These are phyloP conservation scores for Limnodromus scolopaceus DNA, from an alignment of 2,797 vertebrate genomes.

Conservation along the genomic window DNA sequence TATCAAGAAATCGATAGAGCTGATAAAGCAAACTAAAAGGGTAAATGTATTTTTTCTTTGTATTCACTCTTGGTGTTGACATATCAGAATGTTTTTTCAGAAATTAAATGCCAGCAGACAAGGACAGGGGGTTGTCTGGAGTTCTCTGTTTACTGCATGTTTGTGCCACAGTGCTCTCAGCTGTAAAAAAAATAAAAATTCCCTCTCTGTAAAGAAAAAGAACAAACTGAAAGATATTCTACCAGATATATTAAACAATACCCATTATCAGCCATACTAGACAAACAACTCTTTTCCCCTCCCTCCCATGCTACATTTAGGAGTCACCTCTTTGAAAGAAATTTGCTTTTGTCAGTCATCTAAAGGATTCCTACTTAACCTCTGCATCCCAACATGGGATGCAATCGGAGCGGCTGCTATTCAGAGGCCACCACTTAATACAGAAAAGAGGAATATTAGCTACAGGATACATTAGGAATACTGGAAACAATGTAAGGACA, in stretches of 20 bases:
- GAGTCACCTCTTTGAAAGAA: neutral
- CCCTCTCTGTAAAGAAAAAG: neutral
- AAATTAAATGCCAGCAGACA: neutral
- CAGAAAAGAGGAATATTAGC: neutral
- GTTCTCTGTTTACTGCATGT: neutral
- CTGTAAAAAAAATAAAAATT: neutral
- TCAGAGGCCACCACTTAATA: neutral
- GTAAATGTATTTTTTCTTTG: neutral
- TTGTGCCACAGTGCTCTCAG: neutral
- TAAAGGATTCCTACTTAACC: neutral
- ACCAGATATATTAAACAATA: neutral
- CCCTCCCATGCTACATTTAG: neutral
- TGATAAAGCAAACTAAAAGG: neutral
- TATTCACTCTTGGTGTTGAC: neutral
- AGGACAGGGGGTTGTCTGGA: neutral
- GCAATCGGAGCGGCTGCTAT: neutral
- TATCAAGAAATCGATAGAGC: neutral
- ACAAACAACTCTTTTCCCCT: fast-evolving
- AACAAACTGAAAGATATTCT: fast-evolving
- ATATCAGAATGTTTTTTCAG: neutral
- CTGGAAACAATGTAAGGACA: neutral
- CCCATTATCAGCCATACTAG: neutral
- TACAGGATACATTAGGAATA: neutral
- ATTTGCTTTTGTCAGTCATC: neutral
- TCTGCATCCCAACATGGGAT: neutral